Evolutionary conservation across 1,140 invertebrate species (phyloP).

Genomic region (Tetragonula clypearis): DNA sequence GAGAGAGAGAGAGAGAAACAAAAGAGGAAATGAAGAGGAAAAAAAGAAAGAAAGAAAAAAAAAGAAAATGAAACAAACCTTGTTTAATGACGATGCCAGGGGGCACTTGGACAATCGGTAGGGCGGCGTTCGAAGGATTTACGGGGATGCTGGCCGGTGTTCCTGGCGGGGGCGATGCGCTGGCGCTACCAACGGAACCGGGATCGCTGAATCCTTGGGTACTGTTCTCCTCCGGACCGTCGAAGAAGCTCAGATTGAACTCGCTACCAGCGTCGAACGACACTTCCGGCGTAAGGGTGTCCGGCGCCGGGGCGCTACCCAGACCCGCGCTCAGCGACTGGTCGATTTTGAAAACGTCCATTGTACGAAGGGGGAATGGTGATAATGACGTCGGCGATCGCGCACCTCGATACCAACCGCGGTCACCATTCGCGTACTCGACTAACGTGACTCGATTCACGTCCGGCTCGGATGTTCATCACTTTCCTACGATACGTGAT

Average conservation of each 20-base stretch:
- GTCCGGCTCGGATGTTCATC: background rate
- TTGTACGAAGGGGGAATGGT: constrained; percentile 72
- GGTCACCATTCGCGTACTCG: constrained; percentile 59
- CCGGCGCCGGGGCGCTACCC: constrained; percentile 83
- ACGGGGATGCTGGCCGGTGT: constrained; percentile 74
- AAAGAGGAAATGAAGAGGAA: background rate
- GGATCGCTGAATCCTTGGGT: constrained; percentile 87
- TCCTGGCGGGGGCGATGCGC: constrained; percentile 82
- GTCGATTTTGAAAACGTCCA: constrained; percentile 86
- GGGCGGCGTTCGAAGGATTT: constrained; percentile 70
- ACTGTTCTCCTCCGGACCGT: constrained; percentile 85
- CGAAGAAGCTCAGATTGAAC: constrained; percentile 91
- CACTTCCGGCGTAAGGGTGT: constrained; percentile 86
- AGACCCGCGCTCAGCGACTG: constrained; percentile 83
- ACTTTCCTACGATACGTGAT: background rate
- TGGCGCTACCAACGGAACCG: constrained; percentile 85
- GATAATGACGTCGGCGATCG: constrained; percentile 44
- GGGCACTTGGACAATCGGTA: constrained; percentile 78
- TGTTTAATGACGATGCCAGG: constrained; percentile 80
- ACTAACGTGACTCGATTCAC: constrained; percentile 24
- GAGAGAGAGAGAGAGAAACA: too few relatives aligned
- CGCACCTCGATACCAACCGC: constrained; percentile 49
- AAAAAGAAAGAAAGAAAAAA: constrained; percentile 54
- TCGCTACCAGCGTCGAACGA: constrained; percentile 88
- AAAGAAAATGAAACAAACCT: constrained; percentile 76